phyloP scores from a whole-genome alignment of 1,140 invertebrate species.

The Bombus consobrinus region DNA sequence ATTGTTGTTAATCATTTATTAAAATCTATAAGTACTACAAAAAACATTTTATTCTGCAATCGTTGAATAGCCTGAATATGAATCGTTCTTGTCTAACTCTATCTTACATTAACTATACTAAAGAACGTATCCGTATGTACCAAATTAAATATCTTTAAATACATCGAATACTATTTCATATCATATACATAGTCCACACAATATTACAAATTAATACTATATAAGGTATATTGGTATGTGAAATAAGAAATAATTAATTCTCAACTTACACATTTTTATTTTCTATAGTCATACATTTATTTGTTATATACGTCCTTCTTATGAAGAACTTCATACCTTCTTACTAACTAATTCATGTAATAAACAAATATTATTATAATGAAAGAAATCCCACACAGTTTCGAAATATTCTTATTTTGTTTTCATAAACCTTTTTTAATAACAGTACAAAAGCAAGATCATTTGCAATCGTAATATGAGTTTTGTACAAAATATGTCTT shows the following conservation, averaged over 20 bases:
- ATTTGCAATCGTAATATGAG: slow-evolving; percentile 49
- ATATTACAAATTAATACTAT: background rate
- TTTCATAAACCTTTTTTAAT: slow-evolving; percentile 21
- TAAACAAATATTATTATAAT: slow-evolving; percentile 10
- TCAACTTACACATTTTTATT: slow-evolving; percentile 13
- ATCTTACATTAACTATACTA: background rate
- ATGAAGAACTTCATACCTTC: slow-evolving; percentile 4
- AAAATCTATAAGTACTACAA: background rate
- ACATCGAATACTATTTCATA: background rate
- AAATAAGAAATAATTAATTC: background rate
- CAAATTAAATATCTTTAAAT: slow-evolving; percentile 8
- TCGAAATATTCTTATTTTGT: slow-evolving; percentile 17
- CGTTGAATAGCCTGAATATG: background rate
- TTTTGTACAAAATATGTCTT: slow-evolving; percentile 60
- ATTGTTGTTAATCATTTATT: slow-evolving; percentile 6
- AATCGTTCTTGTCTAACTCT: too few species aligned
- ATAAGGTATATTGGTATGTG: background rate
- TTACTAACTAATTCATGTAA: slow-evolving; percentile 15
- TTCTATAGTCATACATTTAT: slow-evolving; percentile 28
- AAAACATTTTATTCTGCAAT: background rate
- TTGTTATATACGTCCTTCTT: slow-evolving; percentile 13
- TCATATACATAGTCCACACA: background rate
- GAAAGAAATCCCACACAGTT: slow-evolving; percentile 4
- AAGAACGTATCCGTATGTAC: background rate
- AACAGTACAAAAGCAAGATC: slow-evolving; percentile 45